Conservation (phyloP, 2,113 vertebrate genomes). For the Ochotona curzoniae region DNA sequence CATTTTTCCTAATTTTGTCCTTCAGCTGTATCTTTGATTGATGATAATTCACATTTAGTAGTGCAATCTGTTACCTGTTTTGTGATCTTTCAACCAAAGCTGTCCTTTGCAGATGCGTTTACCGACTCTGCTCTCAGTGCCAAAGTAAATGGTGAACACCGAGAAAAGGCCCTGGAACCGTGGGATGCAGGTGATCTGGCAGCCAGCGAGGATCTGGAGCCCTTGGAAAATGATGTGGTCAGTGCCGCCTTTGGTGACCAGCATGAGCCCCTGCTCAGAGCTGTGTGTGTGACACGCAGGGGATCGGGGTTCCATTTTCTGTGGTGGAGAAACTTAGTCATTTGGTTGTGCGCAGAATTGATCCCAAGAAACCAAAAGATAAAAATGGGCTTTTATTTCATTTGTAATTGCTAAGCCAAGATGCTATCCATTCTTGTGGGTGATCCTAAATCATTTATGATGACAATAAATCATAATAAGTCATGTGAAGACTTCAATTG, state of each 20-base stretch:
- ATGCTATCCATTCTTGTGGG: neutral
- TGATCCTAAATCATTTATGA: neutral
- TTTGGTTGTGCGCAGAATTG: conserved; percentile 1
- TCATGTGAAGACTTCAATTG: neutral
- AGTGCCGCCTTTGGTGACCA: conserved; percentile 66
- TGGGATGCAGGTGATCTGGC: conserved; percentile 96
- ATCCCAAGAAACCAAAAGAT: neutral
- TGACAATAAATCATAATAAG: conserved; percentile 26
- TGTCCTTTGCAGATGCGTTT: conserved; percentile 93
- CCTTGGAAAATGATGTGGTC: conserved; percentile 97
- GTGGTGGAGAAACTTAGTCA: neutral
- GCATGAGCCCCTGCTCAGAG: neutral
- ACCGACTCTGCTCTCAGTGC: conserved; percentile 95
- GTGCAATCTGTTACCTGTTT: neutral
- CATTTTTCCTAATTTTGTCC: conserved; percentile 26
- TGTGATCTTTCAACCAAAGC: conserved; percentile 64
- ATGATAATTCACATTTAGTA: neutral
- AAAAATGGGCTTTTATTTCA: neutral
- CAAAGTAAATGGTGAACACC: conserved; percentile 97
- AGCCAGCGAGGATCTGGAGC: conserved; percentile 92
- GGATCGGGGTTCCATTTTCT: neutral
- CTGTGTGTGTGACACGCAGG: accelerated
- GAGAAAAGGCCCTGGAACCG: conserved; percentile 98
- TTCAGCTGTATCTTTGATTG: neutral
- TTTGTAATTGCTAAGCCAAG: neutral